A percentile compares a stretch with the other conserved stretches of the same genome.
phyloP scores from a whole-genome alignment of 1,140 invertebrate genomes.

The Calycopis cecrops region DNA sequence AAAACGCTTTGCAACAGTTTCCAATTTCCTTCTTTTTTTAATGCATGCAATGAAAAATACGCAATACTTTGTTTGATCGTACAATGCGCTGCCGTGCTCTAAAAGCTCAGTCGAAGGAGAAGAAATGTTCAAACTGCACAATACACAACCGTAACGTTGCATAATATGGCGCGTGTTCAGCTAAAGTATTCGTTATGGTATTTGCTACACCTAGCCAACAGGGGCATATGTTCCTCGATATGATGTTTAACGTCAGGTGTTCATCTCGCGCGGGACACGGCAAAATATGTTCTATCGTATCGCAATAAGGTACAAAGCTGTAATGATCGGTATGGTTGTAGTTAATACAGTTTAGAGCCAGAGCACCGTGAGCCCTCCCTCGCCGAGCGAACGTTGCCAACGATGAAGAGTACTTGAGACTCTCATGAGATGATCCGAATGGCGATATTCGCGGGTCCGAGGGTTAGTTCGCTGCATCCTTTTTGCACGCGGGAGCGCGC shows the following conservation, averaged over 20 bases:
- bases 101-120: slow-evolving; percentile 54
- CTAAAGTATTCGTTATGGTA: slow-evolving; percentile 73
- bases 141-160: slow-evolving; percentile 64
- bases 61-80: slow-evolving; percentile 27
- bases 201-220: slow-evolving; percentile 72
- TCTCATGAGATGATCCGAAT: slow-evolving; percentile 60
- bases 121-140: slow-evolving; percentile 62
- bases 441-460: slow-evolving; percentile 63
- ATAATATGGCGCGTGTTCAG: slow-evolving; percentile 70
- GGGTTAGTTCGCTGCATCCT: slow-evolving; percentile 61
- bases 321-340: slow-evolving; percentile 12
- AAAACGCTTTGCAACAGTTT: slow-evolving; percentile 11
- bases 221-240: slow-evolving; percentile 70
- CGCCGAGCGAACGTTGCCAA: slow-evolving; percentile 52
- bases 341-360: slow-evolving; percentile 41
- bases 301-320: slow-evolving; percentile 33
- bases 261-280: slow-evolving; percentile 44
- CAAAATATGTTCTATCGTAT: slow-evolving; percentile 39
- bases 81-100: slow-evolving; percentile 42
- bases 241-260: slow-evolving; percentile 72
- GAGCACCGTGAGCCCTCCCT: slow-evolving; percentile 54
- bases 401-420: slow-evolving; percentile 64
- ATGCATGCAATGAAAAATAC: slow-evolving; percentile 24
- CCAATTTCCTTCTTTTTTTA: slow-evolving; percentile 10
- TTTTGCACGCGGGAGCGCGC: slow-evolving; percentile 58